Evolutionary conservation across 1,140 invertebrate genomes (phyloP), one percentile per base, ranked within the genome.

Genomic region (Drosophila sturtevanti): DNA sequence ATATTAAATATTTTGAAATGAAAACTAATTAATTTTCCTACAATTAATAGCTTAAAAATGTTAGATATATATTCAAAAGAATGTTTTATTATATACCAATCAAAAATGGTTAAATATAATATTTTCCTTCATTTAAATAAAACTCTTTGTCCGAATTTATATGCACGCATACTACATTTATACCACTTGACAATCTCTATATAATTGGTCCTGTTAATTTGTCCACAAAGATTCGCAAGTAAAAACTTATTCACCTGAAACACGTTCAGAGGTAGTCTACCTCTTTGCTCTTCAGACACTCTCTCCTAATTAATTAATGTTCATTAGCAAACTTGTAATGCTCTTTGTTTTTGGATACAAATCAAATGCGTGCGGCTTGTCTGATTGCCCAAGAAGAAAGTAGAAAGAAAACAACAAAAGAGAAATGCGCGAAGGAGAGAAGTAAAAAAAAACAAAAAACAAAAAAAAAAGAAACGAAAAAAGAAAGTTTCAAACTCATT

Each of bases 241-340:
- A 16, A 5, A 55, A 35, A 56, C 22, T 41, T 58, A 14, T 71
- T 41, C 12, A n/a, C 27, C 24, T 10, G 22, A 54, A 62, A 72
- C 70, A 86, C 74, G 71, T 77, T 68, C 66, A 21, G n/a, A n/a
- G n/a, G n/a, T n/a, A n/a, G n/a, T n/a, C n/a, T n/a, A n/a, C n/a
- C n/a, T 31, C 27, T 31, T 31, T 48, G 34, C 48, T 38, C 68
- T 62, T 41, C 55, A 72, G 72, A 68, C 66, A 52, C 4, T 31
- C 22, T 35, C 54, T 51, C 72, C 62, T 87, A 87, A 87, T 87
- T 87, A 86, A 86, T 86, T 86, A 86, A 81, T 87, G 82, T 79
- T 86, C 81, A 87, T 86, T 86, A 86, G 68, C 65, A 75, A 72
- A 56, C 54, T 79, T 72, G 81, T 86, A 63, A 62, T 41, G 64